Percentiles rank a stretch among this genome's conserved stretches.
These are phyloP conservation scores for Ceratosolen fusciceps DNA, from an alignment of 1,140 invertebrate genomes.

Conservation along the genomic window DNA sequence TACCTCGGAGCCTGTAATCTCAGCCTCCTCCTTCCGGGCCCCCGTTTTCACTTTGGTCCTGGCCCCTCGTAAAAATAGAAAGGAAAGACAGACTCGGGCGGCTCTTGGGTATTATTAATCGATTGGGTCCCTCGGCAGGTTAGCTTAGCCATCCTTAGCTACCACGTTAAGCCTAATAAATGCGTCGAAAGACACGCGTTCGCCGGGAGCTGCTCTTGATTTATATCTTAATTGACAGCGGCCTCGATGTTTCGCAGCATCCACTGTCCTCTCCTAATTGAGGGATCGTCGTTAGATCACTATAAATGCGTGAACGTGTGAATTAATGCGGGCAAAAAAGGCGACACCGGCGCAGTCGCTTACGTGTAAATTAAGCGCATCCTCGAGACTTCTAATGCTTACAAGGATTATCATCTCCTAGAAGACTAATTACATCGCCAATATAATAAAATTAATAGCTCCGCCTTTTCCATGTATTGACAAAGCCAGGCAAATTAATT, in stretches of 20 bases:
- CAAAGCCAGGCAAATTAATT: too few relatives aligned
- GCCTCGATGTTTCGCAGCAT: not conserved
- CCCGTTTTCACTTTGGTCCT: not conserved
- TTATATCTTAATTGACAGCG: constrained; percentile 35
- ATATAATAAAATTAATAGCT: not conserved
- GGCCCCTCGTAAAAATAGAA: constrained; percentile 3
- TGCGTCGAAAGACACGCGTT: constrained; percentile 7
- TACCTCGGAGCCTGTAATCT: constrained; percentile 52
- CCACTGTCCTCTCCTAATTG: constrained; percentile 11
- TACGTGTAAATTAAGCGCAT: not conserved
- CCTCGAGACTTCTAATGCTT: not conserved
- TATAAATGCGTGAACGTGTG: not conserved
- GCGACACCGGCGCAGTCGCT: not conserved
- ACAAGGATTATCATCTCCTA: not conserved
- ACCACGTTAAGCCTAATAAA: constrained; percentile 13
- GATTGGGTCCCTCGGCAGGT: constrained; percentile 12
- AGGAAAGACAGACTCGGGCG: not conserved
- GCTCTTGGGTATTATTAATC: constrained; percentile 26
- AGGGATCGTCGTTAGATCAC: not conserved
- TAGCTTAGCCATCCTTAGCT: too few relatives aligned
- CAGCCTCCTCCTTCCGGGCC: not conserved
- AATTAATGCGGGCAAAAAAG: not conserved
- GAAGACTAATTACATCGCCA: not conserved
- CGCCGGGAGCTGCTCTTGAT: not conserved
- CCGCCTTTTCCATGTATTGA: not conserved